A percentile compares a stretch with the other conserved stretches of the same genome.
Conservation (phyloP, 2,113 vertebrate species). For the Aythya baeri region DNA sequence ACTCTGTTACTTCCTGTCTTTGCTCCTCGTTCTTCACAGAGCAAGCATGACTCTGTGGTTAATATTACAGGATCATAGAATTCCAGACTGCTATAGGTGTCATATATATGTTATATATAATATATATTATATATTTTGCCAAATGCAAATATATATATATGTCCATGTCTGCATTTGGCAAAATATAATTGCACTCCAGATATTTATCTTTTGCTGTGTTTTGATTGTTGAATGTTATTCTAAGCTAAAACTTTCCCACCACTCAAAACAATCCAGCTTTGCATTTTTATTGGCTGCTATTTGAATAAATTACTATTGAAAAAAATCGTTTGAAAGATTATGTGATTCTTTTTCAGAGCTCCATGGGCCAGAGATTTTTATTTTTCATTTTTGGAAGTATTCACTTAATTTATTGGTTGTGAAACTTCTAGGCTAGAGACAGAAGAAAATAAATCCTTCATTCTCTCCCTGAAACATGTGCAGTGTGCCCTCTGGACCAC, state of each 20-base stretch:
- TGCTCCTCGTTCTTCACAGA: background rate
- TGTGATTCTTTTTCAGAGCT: constrained; percentile 3
- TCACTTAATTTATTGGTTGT: constrained; percentile 53
- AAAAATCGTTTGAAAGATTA: constrained; percentile 1
- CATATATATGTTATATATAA: background rate
- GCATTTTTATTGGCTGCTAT: constrained; percentile 53
- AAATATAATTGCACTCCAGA: background rate
- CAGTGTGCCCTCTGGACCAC: background rate
- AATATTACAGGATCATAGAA: background rate
- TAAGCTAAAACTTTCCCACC: constrained; percentile 35
- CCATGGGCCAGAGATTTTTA: background rate
- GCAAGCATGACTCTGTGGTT: background rate
- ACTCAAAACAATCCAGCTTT: constrained; percentile 26
- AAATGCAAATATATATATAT: background rate
- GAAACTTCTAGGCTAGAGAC: constrained; percentile 6
- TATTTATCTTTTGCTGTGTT: constrained; percentile 28
- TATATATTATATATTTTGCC: too few species aligned
- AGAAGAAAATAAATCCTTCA: constrained; percentile 50
- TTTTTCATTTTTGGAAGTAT: constrained; percentile 19
- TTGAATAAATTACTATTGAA: background rate
- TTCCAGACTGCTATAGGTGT: background rate
- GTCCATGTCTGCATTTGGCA: background rate
- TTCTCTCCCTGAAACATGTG: constrained; percentile 6
- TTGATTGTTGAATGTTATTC: constrained; percentile 30
- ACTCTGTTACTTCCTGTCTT: background rate